phyloP scores from a whole-genome alignment of 2,797 vertebrate genomes.

The Oryzias sinensis region DNA sequence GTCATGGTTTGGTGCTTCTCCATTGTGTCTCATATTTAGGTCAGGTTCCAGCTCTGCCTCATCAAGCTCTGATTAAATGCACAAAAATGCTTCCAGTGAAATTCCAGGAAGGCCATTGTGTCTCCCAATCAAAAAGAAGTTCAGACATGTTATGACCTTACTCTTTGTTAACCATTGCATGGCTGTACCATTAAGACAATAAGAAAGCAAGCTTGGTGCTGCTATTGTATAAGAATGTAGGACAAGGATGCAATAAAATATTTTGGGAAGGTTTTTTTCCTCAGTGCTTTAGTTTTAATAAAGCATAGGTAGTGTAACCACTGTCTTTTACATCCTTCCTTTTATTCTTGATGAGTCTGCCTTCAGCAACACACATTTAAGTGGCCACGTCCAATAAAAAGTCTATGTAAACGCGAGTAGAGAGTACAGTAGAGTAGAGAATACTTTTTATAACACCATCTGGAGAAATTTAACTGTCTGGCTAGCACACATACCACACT shows the following conservation, averaged over 20 bases:
- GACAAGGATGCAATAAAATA: slow-evolving; percentile 1
- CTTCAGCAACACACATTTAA: no score
- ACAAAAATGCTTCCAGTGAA: slow-evolving; percentile 22
- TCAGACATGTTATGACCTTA: slow-evolving; percentile 50
- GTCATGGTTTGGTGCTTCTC: slow-evolving; percentile 19
- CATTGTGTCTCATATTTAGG: slow-evolving; percentile 17
- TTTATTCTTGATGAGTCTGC: no score
- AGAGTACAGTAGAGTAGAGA: no score
- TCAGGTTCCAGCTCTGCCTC: slow-evolving; percentile 28
- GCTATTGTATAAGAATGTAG: slow-evolving; percentile 4
- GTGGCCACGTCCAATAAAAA: no score
- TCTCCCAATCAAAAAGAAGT: slow-evolving; percentile 43
- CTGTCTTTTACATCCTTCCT: no score
- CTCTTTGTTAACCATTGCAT: slow-evolving; percentile 48
- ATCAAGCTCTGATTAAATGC: slow-evolving; percentile 40
- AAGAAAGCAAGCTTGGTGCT: slow-evolving; percentile 22
- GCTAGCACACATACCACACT: no score
- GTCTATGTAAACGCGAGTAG: no score
- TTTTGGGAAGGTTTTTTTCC: no score
- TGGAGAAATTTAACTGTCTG: no score
- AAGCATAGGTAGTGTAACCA: no score
- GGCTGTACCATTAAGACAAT: slow-evolving; percentile 9
- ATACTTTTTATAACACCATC: no score
- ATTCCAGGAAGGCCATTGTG: slow-evolving; percentile 27
- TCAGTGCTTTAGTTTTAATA: no score